phyloP scores from a whole-genome alignment of 2,797 vertebrate genomes.

The Pseudochirops corinnae region DNA sequence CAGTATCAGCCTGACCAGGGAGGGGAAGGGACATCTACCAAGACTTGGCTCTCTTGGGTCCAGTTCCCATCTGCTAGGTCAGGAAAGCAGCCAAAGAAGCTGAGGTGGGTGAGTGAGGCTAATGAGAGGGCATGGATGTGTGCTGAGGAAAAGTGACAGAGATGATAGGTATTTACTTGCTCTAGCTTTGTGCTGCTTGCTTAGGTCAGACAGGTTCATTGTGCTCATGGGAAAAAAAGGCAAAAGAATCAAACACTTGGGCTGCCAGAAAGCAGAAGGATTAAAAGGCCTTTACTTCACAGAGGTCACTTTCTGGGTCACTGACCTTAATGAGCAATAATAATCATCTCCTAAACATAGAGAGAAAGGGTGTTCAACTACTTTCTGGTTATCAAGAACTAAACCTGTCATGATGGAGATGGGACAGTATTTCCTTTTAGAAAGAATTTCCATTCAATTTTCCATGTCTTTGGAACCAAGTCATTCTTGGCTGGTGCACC shows the following conservation, averaged over 20 bases:
- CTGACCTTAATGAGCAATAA: not conserved
- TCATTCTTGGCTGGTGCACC: not conserved
- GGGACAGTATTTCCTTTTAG: not conserved
- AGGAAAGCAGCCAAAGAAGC: not conserved
- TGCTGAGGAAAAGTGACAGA: not conserved
- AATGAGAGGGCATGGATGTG: not conserved
- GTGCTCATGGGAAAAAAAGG: not conserved
- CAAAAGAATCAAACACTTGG: not conserved
- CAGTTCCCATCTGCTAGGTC: not conserved
- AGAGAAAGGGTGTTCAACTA: not conserved
- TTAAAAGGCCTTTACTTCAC: not conserved
- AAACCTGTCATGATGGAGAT: not conserved
- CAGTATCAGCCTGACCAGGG: not conserved
- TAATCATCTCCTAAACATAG: not conserved
- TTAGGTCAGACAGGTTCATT: not conserved
- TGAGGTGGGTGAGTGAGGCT: not conserved
- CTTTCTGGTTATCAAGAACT: not conserved
- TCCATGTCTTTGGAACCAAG: not conserved
- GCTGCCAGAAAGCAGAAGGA: not conserved
- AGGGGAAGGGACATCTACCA: not conserved
- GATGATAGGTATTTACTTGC: not conserved
- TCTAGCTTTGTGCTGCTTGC: not conserved
- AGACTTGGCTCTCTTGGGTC: not conserved
- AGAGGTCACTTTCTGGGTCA: not conserved
- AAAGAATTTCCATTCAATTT: not conserved